Conservation (phyloP, 2,797 vertebrate species). For the Luscinia megarhynchos region DNA sequence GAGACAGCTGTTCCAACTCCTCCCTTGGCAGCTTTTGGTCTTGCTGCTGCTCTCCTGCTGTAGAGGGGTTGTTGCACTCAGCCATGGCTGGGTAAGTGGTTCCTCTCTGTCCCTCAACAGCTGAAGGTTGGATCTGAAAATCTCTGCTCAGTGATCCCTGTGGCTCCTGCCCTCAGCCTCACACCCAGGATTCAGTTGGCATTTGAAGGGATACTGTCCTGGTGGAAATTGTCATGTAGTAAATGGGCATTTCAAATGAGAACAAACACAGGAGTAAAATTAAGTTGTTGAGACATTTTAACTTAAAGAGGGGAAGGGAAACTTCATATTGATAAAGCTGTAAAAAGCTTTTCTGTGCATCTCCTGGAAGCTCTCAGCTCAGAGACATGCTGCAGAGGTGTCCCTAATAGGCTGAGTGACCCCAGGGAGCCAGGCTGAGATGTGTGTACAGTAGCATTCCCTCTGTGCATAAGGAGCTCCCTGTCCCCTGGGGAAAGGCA, state of each 20-base stretch:
- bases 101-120: background rate
- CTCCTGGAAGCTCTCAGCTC: background rate
- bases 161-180: background rate
- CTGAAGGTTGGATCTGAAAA: background rate
- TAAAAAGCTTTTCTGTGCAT: background rate
- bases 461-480: background rate
- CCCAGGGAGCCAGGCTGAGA: background rate
- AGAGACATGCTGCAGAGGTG: background rate
- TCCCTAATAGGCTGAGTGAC: background rate
- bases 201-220: background rate
- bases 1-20: background rate
- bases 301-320: background rate
- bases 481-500: background rate
- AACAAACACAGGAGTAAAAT: background rate
- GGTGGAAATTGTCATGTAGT: background rate
- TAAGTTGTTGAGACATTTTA: background rate
- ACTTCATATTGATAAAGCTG: background rate
- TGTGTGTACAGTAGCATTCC: background rate
- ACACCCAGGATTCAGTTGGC: background rate
- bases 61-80: background rate
- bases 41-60: background rate
- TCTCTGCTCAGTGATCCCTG: background rate
- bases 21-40: rapidly evolving
- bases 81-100: background rate
- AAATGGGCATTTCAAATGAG: background rate